phyloP scores from a whole-genome alignment of 2,888 invertebrate genomes.

The Urechis unicinctus region DNA sequence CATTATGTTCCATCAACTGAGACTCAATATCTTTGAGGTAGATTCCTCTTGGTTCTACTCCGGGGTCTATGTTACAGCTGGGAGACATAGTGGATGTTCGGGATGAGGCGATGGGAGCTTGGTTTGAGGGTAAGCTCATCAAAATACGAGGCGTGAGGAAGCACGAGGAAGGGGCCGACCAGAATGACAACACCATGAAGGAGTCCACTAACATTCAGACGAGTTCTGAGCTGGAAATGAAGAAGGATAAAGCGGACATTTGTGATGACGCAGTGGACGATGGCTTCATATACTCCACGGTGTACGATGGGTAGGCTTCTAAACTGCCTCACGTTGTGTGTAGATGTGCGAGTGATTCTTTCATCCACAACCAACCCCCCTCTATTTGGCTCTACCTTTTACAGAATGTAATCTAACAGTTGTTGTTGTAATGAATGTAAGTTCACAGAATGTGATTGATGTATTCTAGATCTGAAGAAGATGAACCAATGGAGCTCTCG shows the following conservation, averaged over 20 bases:
- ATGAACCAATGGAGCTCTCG: constrained; percentile 30
- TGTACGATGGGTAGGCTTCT: constrained; percentile 46
- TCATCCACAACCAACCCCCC: too few species aligned
- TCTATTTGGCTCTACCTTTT: too few species aligned
- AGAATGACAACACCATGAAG: constrained; percentile 13
- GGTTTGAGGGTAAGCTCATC: constrained; percentile 64
- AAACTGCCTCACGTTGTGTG: too few species aligned
- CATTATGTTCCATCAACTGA: too few species aligned
- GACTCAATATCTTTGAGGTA: too few species aligned
- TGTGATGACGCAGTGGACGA: constrained; percentile 16
- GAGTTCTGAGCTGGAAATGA: too few species aligned
- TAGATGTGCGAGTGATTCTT: too few species aligned
- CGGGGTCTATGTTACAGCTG: too few species aligned
- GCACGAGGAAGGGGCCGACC: constrained; percentile 17
- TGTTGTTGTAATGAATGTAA: not conserved
- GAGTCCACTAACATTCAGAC: too few species aligned
- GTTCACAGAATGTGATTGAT: not conserved
- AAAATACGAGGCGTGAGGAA: constrained; percentile 9
- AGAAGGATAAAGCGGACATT: not conserved
- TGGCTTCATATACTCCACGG: constrained; percentile 31
- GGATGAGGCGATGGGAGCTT: constrained; percentile 62
- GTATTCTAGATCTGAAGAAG: constrained; percentile 36
- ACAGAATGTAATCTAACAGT: too few species aligned
- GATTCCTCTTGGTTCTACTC: too few species aligned
- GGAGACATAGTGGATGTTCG: constrained; percentile 66